A percentile compares a stretch with the other conserved stretches of the same genome.
phyloP scores from a whole-genome alignment of 2,888 invertebrate genomes.

The Ochropleura leucogaster region DNA sequence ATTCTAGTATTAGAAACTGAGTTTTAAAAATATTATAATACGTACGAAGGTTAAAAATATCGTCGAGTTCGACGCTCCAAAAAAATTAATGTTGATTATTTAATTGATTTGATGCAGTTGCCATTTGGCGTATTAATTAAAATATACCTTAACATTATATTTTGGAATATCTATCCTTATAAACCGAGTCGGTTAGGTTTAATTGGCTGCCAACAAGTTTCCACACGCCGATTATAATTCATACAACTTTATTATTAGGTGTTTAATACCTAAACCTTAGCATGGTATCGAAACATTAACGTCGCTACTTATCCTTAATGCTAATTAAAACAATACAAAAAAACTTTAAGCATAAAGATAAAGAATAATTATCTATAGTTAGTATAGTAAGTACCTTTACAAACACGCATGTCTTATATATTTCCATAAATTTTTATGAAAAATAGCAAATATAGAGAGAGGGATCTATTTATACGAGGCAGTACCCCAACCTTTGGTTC shows the following conservation, averaged over 20 bases:
- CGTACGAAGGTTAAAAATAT: background rate
- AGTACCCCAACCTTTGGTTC: background rate
- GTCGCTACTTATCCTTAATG: too few species aligned
- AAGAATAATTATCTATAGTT: too few species aligned
- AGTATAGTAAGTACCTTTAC: background rate
- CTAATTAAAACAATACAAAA: too few species aligned
- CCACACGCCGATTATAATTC: too few species aligned
- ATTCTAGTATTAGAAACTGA: background rate
- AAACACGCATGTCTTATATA: background rate
- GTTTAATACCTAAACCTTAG: too few species aligned
- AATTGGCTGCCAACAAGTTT: background rate
- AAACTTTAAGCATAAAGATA: too few species aligned
- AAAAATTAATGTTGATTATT: background rate
- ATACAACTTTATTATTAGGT: too few species aligned
- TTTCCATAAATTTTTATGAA: background rate
- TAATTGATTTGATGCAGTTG: constrained; percentile 1
- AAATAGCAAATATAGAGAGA: background rate
- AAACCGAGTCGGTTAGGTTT: background rate
- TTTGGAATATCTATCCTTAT: background rate
- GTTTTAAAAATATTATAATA: background rate
- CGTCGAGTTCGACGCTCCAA: background rate
- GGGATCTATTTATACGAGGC: background rate
- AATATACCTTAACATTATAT: background rate
- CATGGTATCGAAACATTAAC: too few species aligned
- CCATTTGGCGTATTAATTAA: background rate